Base-by-base conservation (phyloP, 2,888 invertebrate genomes). In the Andrena flavipes region DNA sequence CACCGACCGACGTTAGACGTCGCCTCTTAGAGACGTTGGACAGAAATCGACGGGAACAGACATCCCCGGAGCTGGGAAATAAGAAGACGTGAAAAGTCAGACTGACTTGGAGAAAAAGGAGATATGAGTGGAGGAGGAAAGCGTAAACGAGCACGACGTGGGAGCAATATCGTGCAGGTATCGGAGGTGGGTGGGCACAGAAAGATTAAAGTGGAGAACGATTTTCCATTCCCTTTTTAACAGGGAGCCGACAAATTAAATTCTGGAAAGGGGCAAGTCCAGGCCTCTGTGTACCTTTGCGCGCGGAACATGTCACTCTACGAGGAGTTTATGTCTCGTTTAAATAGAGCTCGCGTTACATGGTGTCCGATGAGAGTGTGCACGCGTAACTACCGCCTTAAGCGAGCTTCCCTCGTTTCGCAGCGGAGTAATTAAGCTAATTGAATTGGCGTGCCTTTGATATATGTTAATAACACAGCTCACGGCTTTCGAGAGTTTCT, bases 341-440 rank as follows among this genome's bases (percentile, higher is more conserved):
- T 86, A 83, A 84, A 84, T 78, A 54, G 71, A 16, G 63, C 54
- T 78, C 59, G 59, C 49, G 56, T 76, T 60, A 64, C 79, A n/a
- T 13, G 16, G 29, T 29, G 42, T 26, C 30, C 26, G 51, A 20
- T 6, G 26, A 48, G 29, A 29, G n/a, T 49, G 26, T 51, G 16
- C n/a, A 29, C 20, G 16, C 20, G 42, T 68, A 75, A 60, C 76
- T 48, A 30, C 20, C 35, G 16, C 69, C 76, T 76, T 76, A 49
- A 83, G 76, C 60, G 69, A 62, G 73, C 73, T 76, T 49, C 82
- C 51, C 69, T 68, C 62, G 54, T 65, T 74, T 73, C 59, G 60
- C 33, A 62, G 79, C 72, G 81, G 68, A 76, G 71, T 87, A 86
- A 86, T 86, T 79, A 84, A 76, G 78, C 60, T 82, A 70, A 81